Base-by-base conservation (phyloP, 2,888 invertebrate species). In the Dicranocentrus wangi region DNA sequence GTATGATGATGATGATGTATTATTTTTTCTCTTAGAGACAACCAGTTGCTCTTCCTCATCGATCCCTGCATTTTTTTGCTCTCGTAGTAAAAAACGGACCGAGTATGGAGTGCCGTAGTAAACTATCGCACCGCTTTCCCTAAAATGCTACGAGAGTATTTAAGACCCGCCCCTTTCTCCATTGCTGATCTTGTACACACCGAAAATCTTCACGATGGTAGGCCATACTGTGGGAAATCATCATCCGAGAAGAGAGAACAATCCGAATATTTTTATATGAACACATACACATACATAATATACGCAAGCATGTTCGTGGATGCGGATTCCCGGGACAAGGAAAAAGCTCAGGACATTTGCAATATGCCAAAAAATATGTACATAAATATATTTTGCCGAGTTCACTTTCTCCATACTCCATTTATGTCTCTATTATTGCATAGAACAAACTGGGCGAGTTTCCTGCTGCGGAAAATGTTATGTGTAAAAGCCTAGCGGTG, bases 11-110 rank as follows among this genome's bases (percentile, higher is more conserved):
- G 27, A 71, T 39, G 70, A 58, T 53, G 60, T 39, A 53, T 32
- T 58, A 58, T 70, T 79, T 66, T 32, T 61, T 71, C 71, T 79
- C 70, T 80, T 68, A 73, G 85, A 82, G 85, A 85, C 86, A 86
- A 86, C 86, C 85, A 86, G 86, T 86, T 86, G 86, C 86, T 86
- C 86, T 85, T 86, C 84, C 83, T 80, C 83, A 86, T 86, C 86
- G 86, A 86, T 86, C 86, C 63, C n/a, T 47, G 23, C n/a, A n/a
- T n/a, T n/a, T 51, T 70, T n/a, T 42, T 42, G 25, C 28, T 17
- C 51, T 32, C 23, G 39, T 42, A 39, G 42, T 42, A 63, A 63
- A 63, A 55, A 55, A 8, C 3, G 5, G 3, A 23, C 55, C 7
- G 55, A 47, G 32, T 7, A 10, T 32, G 32, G 3, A 32, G 23